A percentile compares a stretch with the other conserved stretches of the same genome.
These are phyloP conservation scores for Lamellibrachia satsuma DNA, from an alignment of 2,888 invertebrate species.

Conservation along the genomic window DNA sequence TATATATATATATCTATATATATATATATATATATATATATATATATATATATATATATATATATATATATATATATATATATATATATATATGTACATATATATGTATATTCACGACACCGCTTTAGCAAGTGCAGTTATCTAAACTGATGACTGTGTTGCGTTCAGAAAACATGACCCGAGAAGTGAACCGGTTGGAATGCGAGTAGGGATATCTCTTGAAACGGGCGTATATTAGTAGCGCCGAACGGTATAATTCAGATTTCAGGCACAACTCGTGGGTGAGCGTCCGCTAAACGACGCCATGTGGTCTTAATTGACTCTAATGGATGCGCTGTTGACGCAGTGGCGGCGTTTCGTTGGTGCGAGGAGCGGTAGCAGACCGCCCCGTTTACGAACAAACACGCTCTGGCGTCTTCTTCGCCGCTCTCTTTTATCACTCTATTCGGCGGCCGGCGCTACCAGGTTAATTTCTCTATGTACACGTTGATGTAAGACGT, in stretches of 20 bases:
- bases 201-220: background rate
- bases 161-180: background rate
- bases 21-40: no score
- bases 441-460: background rate
- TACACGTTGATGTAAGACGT: background rate
- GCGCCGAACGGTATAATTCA: conserved; percentile 17
- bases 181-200: background rate
- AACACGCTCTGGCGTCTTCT: background rate
- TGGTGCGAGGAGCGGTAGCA: background rate
- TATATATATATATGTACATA: no score
- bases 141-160: background rate
- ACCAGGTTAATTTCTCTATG: conserved; percentile 6
- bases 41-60: no score
- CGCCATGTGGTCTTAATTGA: background rate
- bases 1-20: no score
- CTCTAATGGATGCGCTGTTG: conserved; percentile 13
- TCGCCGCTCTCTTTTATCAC: background rate
- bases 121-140: background rate
- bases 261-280: background rate
- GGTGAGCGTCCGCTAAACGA: background rate
- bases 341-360: background rate
- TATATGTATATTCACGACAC: no score
- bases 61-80: no score
- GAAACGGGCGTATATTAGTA: background rate
- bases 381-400: background rate